Evolutionary conservation across 2,797 vertebrate species (phyloP).

Genomic region (Cossypha caffra): DNA sequence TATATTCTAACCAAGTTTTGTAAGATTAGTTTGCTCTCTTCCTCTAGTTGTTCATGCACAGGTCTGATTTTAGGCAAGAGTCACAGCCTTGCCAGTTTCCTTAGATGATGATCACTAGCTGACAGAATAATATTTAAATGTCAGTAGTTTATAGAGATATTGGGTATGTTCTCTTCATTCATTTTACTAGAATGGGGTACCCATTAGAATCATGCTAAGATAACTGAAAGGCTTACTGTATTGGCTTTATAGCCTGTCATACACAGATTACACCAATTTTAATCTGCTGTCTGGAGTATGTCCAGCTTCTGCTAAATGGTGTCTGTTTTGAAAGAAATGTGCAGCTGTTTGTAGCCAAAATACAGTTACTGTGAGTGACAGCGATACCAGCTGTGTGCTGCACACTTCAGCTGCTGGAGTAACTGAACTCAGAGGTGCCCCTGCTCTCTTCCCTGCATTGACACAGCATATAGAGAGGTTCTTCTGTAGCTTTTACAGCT

Average conservation of each 20-base stretch:
- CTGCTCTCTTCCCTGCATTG: neutral
- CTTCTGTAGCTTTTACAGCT: neutral
- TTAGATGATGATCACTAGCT: neutral
- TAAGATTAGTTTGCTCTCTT: neutral
- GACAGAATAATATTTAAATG: neutral
- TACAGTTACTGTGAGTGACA: neutral
- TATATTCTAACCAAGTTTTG: neutral
- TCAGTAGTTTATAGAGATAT: neutral
- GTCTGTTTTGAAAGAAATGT: neutral
- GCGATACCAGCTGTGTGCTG: neutral
- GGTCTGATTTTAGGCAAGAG: neutral
- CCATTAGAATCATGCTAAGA: neutral
- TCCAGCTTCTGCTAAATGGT: conserved; percentile 20
- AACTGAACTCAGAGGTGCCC: neutral
- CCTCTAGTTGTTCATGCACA: neutral
- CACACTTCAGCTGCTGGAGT: neutral
- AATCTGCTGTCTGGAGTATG: neutral
- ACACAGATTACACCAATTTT: neutral
- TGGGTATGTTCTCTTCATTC: neutral
- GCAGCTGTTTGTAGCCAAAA: conserved; percentile 42
- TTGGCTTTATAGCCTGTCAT: neutral
- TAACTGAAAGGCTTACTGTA: neutral
- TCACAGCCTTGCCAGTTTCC: neutral
- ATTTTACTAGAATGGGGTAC: neutral
- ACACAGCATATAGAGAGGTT: neutral